A percentile compares a stretch with the other conserved stretches of the same genome.
Conservation (phyloP, 2,113 vertebrate genomes). For the Psittacula cyanocephala region DNA sequence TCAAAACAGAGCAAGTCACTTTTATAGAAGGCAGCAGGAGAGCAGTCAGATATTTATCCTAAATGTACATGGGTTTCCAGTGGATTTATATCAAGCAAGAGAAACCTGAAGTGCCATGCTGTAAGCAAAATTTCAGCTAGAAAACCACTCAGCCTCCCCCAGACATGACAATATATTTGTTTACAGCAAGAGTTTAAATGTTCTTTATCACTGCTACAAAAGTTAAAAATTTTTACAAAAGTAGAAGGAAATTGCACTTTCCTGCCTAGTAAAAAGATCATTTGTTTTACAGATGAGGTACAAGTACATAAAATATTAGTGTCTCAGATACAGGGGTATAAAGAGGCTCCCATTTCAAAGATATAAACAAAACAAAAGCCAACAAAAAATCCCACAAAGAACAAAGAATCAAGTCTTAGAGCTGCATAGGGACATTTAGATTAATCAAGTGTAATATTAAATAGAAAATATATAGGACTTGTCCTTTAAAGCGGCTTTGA, state of each 20-base stretch:
- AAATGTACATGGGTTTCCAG: not conserved
- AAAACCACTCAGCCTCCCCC: not conserved
- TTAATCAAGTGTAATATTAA: not conserved
- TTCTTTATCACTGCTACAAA: not conserved
- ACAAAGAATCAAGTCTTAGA: not conserved
- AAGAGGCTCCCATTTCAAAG: not conserved
- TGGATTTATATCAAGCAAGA: not conserved
- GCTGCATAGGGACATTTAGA: not conserved
- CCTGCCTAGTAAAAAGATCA: not conserved
- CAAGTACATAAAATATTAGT: not conserved
- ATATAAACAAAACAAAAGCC: not conserved
- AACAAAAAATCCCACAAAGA: not conserved
- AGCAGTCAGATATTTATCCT: not conserved
- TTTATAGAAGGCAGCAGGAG: not conserved
- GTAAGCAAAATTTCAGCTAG: not conserved
- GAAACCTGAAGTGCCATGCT: not conserved
- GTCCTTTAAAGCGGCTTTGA: not conserved
- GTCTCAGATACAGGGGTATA: not conserved
- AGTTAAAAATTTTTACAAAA: not conserved
- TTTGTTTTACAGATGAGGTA: not conserved
- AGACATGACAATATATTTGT: not conserved
- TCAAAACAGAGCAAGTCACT: not conserved
- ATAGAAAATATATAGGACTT: not conserved
- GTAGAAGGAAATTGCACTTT: not conserved
- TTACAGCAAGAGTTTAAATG: not conserved